phyloP scores from a whole-genome alignment of 2,797 vertebrate genomes.

The Chloroceryle amazona region DNA sequence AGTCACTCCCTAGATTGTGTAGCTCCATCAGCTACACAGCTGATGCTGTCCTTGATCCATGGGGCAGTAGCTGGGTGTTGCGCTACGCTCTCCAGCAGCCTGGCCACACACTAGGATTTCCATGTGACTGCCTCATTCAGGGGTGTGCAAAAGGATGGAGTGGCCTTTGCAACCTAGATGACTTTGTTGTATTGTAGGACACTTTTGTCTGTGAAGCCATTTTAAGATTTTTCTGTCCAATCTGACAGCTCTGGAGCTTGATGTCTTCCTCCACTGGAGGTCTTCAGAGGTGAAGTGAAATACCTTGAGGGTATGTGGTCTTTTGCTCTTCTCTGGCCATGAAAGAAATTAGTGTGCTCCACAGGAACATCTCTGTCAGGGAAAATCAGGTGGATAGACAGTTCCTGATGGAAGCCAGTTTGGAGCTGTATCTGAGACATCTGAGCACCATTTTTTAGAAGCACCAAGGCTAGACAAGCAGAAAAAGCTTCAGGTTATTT shows the following conservation, averaged over 20 bases:
- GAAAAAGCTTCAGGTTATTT: background rate
- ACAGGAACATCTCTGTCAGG: background rate
- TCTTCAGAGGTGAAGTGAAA: background rate
- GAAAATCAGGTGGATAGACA: background rate
- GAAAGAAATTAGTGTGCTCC: background rate
- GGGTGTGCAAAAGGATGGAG: background rate
- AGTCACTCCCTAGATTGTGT: background rate
- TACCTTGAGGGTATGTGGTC: background rate
- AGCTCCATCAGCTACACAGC: too few relatives aligned
- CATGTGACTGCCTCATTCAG: background rate
- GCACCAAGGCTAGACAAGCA: background rate
- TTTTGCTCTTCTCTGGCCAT: background rate
- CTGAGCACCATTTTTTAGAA: background rate
- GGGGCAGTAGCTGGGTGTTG: accelerated
- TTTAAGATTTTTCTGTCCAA: background rate
- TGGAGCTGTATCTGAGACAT: background rate
- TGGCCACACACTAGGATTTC: background rate
- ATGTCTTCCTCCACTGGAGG: background rate
- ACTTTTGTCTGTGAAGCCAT: background rate
- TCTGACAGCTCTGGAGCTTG: background rate
- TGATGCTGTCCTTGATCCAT: too few relatives aligned
- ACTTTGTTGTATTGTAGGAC: background rate
- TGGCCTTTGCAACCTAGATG: background rate
- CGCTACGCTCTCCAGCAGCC: background rate
- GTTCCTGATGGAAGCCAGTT: background rate